Conservation (phyloP, 2,888 invertebrate genomes). For the Catocala fraxini region DNA sequence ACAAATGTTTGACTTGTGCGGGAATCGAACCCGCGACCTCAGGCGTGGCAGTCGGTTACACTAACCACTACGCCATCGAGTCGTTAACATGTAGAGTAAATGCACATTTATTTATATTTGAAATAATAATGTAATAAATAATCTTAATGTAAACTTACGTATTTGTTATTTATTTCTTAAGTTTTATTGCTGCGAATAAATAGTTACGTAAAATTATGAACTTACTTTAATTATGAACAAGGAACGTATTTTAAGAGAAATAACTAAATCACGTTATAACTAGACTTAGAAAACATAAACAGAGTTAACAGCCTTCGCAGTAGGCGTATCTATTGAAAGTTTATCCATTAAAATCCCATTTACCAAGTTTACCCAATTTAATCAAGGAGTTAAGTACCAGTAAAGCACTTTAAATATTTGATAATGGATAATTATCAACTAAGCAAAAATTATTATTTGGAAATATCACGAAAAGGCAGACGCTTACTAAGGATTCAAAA, state of each 20-base stretch:
- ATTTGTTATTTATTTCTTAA: no score
- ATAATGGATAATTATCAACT: slow-evolving; percentile 52
- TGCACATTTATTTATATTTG: no score
- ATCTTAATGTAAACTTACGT: no score
- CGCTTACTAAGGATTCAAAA: not conserved
- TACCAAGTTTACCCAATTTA: slow-evolving; percentile 56
- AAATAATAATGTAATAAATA: no score
- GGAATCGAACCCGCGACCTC: no score
- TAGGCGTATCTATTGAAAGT: slow-evolving; percentile 54
- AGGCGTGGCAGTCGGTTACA: no score
- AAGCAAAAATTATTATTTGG: slow-evolving; percentile 23
- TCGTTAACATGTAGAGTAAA: no score
- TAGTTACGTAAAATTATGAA: no score
- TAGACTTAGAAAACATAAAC: slow-evolving; percentile 17
- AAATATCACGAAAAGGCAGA: not conserved
- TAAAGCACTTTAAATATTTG: slow-evolving; percentile 52
- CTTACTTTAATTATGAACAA: no score
- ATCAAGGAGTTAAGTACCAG: slow-evolving; percentile 52
- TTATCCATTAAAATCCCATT: slow-evolving; percentile 60
- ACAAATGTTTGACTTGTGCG: no score
- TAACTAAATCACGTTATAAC: not conserved
- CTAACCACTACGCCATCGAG: no score
- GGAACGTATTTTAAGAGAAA: not conserved
- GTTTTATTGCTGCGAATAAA: no score
- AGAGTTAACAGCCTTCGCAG: slow-evolving; percentile 31